Conservation (phyloP, 2,797 vertebrate genomes). For the Linurgus olivaceus region DNA sequence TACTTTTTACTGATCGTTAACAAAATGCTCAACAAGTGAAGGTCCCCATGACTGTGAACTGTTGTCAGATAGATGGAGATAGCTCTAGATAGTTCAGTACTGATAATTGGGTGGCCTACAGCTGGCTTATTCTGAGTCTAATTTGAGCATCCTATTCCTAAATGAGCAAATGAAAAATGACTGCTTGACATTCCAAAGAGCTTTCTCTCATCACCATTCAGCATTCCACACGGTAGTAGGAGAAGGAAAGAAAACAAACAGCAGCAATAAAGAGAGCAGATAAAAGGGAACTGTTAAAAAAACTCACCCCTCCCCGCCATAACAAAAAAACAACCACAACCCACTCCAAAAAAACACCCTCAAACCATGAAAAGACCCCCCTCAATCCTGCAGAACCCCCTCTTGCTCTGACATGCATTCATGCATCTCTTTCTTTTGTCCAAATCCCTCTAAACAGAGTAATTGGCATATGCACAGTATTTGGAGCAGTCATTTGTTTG, state of each 20-base stretch:
- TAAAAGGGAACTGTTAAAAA: not conserved
- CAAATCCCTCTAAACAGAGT: not conserved
- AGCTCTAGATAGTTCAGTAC: not conserved
- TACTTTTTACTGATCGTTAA: not conserved
- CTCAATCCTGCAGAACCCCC: not conserved
- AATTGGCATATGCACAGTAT: conserved; percentile 4
- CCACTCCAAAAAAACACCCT: fast-evolving
- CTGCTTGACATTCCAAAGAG: conserved; percentile 16
- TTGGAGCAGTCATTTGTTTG: conserved; percentile 31
- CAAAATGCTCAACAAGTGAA: not conserved
- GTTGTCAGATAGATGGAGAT: not conserved
- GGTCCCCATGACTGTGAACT: not conserved
- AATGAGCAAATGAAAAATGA: conserved; percentile 41
- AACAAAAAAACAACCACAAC: not conserved
- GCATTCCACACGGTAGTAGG: not conserved
- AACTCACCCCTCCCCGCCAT: fast-evolving
- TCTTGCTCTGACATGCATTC: not conserved
- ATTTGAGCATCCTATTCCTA: not conserved
- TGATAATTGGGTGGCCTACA: not conserved
- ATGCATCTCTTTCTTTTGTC: conserved; percentile 6
- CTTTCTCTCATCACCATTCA: conserved; percentile 25
- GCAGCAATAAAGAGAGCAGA: not conserved
- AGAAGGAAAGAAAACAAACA: conserved; percentile 6
- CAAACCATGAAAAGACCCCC: not conserved
- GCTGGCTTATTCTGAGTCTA: not conserved